These are phyloP conservation scores for Embidobia sp. DNA, from an alignment of 2,888 invertebrate species.

Conservation along the genomic window DNA sequence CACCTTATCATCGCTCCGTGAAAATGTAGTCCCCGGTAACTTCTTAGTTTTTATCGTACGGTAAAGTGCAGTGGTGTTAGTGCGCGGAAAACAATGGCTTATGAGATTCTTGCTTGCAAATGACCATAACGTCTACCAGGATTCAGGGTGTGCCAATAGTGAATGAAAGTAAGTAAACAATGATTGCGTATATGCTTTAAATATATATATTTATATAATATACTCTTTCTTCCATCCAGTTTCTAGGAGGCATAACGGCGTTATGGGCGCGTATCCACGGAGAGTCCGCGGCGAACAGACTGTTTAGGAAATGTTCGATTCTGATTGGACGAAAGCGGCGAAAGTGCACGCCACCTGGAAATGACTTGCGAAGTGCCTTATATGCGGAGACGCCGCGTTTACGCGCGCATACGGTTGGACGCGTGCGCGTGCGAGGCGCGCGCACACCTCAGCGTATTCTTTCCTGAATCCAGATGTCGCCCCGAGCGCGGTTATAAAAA, in stretches of 20 bases:
- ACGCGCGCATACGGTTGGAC: constrained; percentile 17
- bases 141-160: constrained; percentile 9
- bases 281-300: no score
- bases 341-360: background rate
- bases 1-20: constrained; percentile 8
- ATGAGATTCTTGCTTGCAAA: constrained; percentile 46
- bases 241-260: constrained; percentile 56
- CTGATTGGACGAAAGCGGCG: background rate
- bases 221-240: constrained; percentile 44
- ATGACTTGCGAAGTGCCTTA: no score
- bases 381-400: constrained; percentile 16
- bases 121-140: constrained; percentile 20
- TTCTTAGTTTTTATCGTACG: constrained; percentile 38
- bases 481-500: constrained; percentile 49
- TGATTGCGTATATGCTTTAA: constrained; percentile 18
- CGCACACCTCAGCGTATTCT: constrained; percentile 27
- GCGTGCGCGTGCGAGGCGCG: constrained; percentile 42
- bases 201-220: constrained; percentile 50
- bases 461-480: constrained; percentile 53
- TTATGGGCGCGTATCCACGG: constrained; percentile 19
- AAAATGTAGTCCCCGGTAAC: constrained; percentile 49
- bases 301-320: no score
- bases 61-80: constrained; percentile 39
- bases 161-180: constrained; percentile 6
- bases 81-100: constrained; percentile 36